phyloP scores from a whole-genome alignment of 2,113 vertebrate genomes.

The Elephas maximus region DNA sequence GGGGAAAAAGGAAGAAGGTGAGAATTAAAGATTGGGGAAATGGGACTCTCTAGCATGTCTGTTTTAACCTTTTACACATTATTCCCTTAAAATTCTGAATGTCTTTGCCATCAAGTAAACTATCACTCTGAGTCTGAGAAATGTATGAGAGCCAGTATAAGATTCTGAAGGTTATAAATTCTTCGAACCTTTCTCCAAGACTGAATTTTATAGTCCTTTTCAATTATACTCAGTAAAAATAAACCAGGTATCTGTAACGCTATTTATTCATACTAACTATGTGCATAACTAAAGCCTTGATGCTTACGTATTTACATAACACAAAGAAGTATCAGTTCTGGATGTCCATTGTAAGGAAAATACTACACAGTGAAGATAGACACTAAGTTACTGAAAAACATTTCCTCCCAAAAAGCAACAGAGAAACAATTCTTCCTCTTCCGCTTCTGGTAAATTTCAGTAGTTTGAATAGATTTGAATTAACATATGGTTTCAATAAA shows the following conservation, averaged over 20 bases:
- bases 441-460: conserved; percentile 63
- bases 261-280: not conserved
- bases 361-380: not conserved
- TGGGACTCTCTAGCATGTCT: not conserved
- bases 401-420: not conserved
- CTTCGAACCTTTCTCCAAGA: not conserved
- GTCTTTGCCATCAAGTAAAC: not conserved
- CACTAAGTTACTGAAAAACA: conserved; percentile 22
- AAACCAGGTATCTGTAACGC: not conserved
- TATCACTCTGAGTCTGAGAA: not conserved
- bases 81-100: conserved; percentile 18
- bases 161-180: not conserved
- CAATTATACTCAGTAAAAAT: not conserved
- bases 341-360: not conserved
- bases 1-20: not conserved
- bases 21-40: not conserved
- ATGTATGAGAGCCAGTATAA: not conserved
- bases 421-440: conserved; percentile 57
- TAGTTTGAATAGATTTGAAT: conserved; percentile 64
- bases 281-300: not conserved
- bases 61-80: not conserved
- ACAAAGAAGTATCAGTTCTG: not conserved
- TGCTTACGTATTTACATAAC: not conserved
- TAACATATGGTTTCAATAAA: conserved; percentile 72
- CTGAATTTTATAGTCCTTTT: conserved; percentile 4